A percentile compares a stretch with the other conserved stretches of the same genome.
Conservation (phyloP, 2,113 vertebrate genomes). For the Suncus etruscus region DNA sequence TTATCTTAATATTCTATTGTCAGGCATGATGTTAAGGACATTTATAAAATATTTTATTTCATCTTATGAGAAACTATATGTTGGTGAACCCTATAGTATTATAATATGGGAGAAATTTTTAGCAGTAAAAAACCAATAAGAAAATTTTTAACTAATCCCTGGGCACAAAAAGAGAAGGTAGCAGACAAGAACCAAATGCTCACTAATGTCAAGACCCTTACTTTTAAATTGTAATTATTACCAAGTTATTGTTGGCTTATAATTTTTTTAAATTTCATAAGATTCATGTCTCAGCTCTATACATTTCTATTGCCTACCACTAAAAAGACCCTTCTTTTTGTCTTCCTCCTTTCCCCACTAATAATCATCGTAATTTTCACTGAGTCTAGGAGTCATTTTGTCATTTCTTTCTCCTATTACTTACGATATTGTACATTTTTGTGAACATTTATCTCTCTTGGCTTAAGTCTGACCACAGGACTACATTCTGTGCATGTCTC, state of each 20-base stretch:
- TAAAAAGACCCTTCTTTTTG: too few species aligned
- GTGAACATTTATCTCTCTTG: not conserved
- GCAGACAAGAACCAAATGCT: not conserved
- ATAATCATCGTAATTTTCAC: too few species aligned
- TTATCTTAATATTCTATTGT: constrained; percentile 37
- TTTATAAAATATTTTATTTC: constrained; percentile 52
- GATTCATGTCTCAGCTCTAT: too few species aligned
- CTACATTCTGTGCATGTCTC: not conserved
- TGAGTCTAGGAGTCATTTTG: too few species aligned
- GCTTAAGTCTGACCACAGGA: not conserved
- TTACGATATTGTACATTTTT: not conserved
- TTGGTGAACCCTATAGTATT: not conserved
- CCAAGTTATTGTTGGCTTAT: too few species aligned
- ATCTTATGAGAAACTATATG: constrained; percentile 13
- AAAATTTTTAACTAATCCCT: not conserved
- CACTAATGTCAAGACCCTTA: not conserved
- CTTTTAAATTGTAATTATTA: too few species aligned
- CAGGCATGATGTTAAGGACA: constrained; percentile 1
- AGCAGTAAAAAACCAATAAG: not conserved
- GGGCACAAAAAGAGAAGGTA: not conserved
- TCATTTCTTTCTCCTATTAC: not conserved
- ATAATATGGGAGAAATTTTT: constrained; percentile 37
- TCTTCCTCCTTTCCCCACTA: too few species aligned
- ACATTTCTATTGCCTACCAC: too few species aligned
- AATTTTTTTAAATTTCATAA: too few species aligned